Percentiles rank a stretch among this genome's conserved stretches.
phyloP scores from a whole-genome alignment of 1,140 invertebrate species.

The Papilio dardanus region DNA sequence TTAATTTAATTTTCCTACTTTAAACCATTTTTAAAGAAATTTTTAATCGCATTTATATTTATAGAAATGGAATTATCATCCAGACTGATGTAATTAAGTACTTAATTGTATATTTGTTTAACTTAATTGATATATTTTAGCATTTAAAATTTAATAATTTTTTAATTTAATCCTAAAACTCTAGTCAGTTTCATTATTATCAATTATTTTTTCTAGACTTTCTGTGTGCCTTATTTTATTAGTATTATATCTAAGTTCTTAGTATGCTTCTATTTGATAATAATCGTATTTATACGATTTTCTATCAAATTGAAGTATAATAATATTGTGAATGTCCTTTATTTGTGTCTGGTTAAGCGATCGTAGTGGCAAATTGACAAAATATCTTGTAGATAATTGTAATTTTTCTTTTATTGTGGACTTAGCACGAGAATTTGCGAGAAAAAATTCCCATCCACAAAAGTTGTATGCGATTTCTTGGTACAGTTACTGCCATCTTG shows the following conservation, averaged over 20 bases:
- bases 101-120: background rate
- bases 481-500: too few relatives aligned
- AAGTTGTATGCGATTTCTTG: too few relatives aligned
- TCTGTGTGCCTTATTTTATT: constrained; percentile 67
- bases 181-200: constrained; percentile 37
- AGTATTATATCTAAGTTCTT: constrained; percentile 47
- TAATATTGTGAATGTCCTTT: constrained; percentile 41
- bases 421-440: too few relatives aligned
- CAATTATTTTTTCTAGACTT: constrained; percentile 50
- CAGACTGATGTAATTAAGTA: constrained; percentile 15
- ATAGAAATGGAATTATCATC: background rate
- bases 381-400: constrained; percentile 32
- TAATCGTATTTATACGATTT: constrained; percentile 36
- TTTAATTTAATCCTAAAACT: background rate
- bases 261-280: constrained; percentile 40
- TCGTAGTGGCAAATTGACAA: constrained; percentile 29
- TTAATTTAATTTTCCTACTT: constrained; percentile 25
- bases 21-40: background rate
- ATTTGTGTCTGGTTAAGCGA: constrained; percentile 42
- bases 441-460: too few relatives aligned
- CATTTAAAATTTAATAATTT: background rate
- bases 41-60: background rate
- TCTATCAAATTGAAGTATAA: constrained; percentile 38
- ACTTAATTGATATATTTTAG: background rate
- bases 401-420: constrained; percentile 39